phyloP scores from a whole-genome alignment of 2,113 vertebrate genomes.

The Psilopsiagon aymara region DNA sequence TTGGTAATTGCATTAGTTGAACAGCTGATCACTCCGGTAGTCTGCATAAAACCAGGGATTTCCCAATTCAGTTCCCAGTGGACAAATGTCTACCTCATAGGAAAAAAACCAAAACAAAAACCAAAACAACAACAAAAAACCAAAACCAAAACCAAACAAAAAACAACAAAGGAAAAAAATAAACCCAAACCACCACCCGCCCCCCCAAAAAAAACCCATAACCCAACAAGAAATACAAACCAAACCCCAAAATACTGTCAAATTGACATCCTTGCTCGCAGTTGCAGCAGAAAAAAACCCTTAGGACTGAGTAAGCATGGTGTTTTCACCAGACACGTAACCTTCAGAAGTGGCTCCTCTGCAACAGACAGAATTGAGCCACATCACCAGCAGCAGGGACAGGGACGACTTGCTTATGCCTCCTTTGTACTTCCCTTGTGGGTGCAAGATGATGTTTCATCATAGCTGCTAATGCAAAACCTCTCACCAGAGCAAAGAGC shows the following conservation, averaged over 20 bases:
- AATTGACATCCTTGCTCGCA: not conserved
- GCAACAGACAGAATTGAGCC: not conserved
- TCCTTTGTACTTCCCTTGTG: accelerated
- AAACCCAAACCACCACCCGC: not conserved
- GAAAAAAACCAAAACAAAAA: not conserved
- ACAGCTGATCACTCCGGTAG: not conserved
- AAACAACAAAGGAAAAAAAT: too few species aligned
- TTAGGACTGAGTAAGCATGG: not conserved
- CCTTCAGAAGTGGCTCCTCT: not conserved
- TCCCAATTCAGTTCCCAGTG: not conserved
- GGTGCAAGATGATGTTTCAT: accelerated
- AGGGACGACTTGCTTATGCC: accelerated
- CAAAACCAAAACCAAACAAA: not conserved
- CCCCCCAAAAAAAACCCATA: not conserved
- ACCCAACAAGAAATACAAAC: not conserved
- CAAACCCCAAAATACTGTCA: not conserved
- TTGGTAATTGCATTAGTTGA: not conserved
- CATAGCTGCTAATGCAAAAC: not conserved
- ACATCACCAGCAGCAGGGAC: not conserved
- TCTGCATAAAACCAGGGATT: not conserved
- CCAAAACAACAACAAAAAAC: not conserved
- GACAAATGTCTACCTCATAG: not conserved
- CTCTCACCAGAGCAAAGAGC: not conserved
- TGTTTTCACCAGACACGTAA: not conserved
- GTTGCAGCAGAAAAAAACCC: not conserved